These are phyloP conservation scores for Stegodyphus dumicola DNA, from an alignment of 1,140 invertebrate genomes.

Conservation along the genomic window DNA sequence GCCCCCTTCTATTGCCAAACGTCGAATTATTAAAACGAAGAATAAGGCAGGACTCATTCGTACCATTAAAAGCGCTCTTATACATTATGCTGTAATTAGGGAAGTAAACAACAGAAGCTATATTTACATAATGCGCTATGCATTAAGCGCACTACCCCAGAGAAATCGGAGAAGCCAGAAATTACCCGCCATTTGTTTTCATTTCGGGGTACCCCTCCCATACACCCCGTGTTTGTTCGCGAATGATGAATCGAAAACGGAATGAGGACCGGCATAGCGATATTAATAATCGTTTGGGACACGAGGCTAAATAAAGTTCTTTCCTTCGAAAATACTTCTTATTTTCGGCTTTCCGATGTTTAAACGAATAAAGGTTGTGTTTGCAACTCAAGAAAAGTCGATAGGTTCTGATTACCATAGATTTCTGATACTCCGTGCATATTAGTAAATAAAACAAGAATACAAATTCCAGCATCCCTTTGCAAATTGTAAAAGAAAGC, in stretches of 20 bases:
- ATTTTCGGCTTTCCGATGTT: too few relatives aligned
- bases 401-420: too few relatives aligned
- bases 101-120: constrained; percentile 20
- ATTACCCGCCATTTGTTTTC: constrained; percentile 33
- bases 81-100: constrained; percentile 26
- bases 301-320: too few relatives aligned
- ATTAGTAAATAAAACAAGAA: too few relatives aligned
- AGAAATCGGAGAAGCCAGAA: not conserved
- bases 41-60: not conserved
- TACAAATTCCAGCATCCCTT: too few relatives aligned
- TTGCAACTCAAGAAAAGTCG: too few relatives aligned
- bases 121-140: constrained; percentile 20
- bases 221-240: not conserved
- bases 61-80: constrained; percentile 7
- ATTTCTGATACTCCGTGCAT: too few relatives aligned
- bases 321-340: too few relatives aligned
- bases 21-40: constrained; percentile 5
- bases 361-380: too few relatives aligned
- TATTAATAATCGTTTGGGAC: constrained; percentile 23
- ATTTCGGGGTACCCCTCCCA: not conserved
- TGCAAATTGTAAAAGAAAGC: too few relatives aligned
- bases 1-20: constrained; percentile 2
- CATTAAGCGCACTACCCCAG: too few relatives aligned
- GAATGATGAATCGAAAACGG: constrained; percentile 16
- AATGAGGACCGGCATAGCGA: not conserved